Evolutionary conservation across 2,888 invertebrate species (phyloP).

Genomic region (Coecobrya sp.): DNA sequence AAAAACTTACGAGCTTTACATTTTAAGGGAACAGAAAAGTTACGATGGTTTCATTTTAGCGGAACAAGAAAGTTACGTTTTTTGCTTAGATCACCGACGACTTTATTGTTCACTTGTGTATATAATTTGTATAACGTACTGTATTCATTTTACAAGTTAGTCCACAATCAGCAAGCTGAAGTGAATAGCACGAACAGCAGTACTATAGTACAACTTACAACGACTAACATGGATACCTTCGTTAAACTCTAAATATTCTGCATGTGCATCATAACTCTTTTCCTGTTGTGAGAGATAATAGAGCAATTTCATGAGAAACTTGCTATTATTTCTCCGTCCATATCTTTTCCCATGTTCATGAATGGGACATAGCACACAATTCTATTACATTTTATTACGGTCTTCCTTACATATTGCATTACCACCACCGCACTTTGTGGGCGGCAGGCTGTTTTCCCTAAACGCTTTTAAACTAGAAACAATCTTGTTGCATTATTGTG

Average conservation of each 20-base stretch:
- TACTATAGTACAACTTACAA: no score
- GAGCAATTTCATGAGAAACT: not conserved
- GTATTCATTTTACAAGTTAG: no score
- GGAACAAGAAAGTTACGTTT: no score
- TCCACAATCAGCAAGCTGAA: no score
- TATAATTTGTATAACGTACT: no score
- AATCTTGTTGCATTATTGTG: slow-evolving; percentile 39
- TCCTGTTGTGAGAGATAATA: not conserved
- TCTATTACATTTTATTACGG: slow-evolving; percentile 6
- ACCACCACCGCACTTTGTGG: not conserved
- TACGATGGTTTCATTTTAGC: no score
- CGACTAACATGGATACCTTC: no score
- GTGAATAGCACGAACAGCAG: no score
- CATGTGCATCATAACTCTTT: not conserved
- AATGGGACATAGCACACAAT: not conserved
- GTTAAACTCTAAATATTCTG: not conserved
- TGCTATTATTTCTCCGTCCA: not conserved
- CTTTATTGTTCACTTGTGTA: no score
- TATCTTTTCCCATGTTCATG: not conserved
- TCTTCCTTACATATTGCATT: not conserved
- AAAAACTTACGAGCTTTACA: no score
- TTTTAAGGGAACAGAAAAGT: no score
- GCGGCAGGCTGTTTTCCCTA: slow-evolving; percentile 1
- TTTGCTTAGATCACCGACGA: no score
- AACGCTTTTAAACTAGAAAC: slow-evolving; percentile 51